These are phyloP conservation scores for Cuniculus paca DNA, from an alignment of 2,797 vertebrate genomes.

Conservation along the genomic window DNA sequence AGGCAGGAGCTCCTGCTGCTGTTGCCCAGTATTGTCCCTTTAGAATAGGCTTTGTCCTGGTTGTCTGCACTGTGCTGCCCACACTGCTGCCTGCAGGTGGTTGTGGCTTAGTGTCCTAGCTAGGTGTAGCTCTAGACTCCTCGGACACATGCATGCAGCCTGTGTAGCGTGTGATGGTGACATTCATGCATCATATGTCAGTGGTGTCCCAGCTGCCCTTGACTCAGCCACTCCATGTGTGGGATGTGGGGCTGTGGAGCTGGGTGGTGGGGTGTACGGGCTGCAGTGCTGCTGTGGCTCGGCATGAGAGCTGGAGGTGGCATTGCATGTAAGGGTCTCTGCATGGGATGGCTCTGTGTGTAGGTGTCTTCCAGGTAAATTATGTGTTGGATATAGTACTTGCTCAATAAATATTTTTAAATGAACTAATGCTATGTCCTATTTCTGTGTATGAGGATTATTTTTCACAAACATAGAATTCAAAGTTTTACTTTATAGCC, in stretches of 20 bases:
- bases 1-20: rapidly evolving
- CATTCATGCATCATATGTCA: not conserved
- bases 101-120: slow-evolving; percentile 3
- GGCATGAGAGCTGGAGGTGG: not conserved
- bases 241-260: not conserved
- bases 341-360: slow-evolving; percentile 25
- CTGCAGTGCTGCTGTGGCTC: not conserved
- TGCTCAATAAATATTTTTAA: slow-evolving; percentile 79
- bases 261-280: not conserved
- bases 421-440: not conserved
- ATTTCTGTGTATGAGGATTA: not conserved
- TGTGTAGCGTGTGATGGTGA: slow-evolving; percentile 43
- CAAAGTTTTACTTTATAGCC: rapidly evolving
- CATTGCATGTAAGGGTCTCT: not conserved
- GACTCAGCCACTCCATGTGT: not conserved
- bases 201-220: not conserved
- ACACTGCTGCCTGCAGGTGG: not conserved
- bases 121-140: slow-evolving; percentile 19
- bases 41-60: slow-evolving; percentile 52
- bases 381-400: not conserved
- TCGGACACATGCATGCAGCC: not conserved
- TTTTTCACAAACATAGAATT: not conserved
- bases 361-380: slow-evolving; percentile 35
- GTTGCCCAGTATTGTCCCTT: not conserved
- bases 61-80: not conserved